Evolutionary conservation across 2,888 invertebrate genomes (phyloP), one percentile per base, ranked within the genome.

Genomic region (Platerodrilus igneus): DNA sequence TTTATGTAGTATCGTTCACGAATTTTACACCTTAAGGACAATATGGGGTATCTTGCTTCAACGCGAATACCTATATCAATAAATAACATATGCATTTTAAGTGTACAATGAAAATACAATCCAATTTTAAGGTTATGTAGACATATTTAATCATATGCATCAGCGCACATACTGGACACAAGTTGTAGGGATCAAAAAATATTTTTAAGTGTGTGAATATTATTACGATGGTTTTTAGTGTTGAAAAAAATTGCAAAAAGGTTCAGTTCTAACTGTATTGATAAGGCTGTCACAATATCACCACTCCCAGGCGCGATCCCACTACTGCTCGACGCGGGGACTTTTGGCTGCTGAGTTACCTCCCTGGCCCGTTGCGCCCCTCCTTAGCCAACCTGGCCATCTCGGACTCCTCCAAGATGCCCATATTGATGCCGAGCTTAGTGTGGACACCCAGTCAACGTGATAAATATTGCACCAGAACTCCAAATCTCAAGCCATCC

Each of bases 301-400:
- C 78, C 85, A 89, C 90, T 93, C 92, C 88, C 86, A 82, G 87
- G 83, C 88, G 92, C 92, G 84, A 87, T 89, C 91, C 92, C 89
- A 86, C 90, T 91, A 93, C 92, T 91, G 91, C 87, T 78, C 83
- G 79, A 89, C 91, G 87, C 90, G 91, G 90, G 82, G 86, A 87
- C 90, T 94, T 91, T 93, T 92, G 91, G 90, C 91, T 94, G 93
- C 92, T 93, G 87, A 83, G 89, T 92, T 89, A 86, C 92, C 89
- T 88, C 88, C 84, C 93, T 93, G 90, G 89, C 91, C 93, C 93
- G 86, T 78, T 93, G 75, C 92, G 85, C 86, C 88, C 83, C 90
- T 91, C 93, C 82, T 93, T 91, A 86, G 81, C 79, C 77, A 86
- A 94, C 93, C 87, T 88, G 87, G 83, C 74, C 72, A 53, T 74